Evolutionary conservation across 2,888 invertebrate genomes (phyloP).

Genomic region (Pseudococcus jackbeardsleyi): DNA sequence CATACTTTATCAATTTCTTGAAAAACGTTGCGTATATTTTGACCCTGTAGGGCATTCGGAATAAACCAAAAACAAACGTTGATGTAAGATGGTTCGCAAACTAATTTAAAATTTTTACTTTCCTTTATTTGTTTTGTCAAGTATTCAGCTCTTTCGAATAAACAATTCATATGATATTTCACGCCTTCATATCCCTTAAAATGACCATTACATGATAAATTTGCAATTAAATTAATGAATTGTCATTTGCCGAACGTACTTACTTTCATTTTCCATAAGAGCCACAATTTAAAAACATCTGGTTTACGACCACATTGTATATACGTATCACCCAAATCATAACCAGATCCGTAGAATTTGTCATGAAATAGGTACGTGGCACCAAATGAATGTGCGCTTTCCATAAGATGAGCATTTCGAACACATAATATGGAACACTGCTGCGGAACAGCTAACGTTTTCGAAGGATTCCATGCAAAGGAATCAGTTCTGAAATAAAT

Average conservation of each 20-base stretch:
- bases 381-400: constrained; percentile 81
- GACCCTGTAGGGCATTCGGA: constrained; percentile 79
- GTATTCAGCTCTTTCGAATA: constrained; percentile 82
- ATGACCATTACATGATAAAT: not conserved
- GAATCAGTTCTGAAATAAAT: constrained; percentile 81
- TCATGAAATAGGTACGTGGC: constrained; percentile 91
- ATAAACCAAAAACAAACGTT: constrained; percentile 98
- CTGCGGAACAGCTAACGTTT: constrained; percentile 89
- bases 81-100: constrained; percentile 88
- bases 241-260: constrained; percentile 68
- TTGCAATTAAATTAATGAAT: not conserved
- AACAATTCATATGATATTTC: constrained; percentile 82
- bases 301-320: constrained; percentile 96
- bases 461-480: constrained; percentile 95
- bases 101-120: constrained; percentile 80
- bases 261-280: constrained; percentile 96
- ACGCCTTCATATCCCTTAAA: constrained; percentile 79
- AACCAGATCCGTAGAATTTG: constrained; percentile 88
- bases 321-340: constrained; percentile 91
- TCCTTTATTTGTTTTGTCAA: constrained; percentile 78
- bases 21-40: constrained; percentile 74
- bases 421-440: constrained; percentile 89
- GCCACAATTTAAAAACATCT: constrained; percentile 97
- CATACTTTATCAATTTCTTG: constrained; percentile 78
- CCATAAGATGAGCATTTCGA: constrained; percentile 79